phyloP scores from a whole-genome alignment of 2,888 invertebrate species.

The Bellardia pandia region DNA sequence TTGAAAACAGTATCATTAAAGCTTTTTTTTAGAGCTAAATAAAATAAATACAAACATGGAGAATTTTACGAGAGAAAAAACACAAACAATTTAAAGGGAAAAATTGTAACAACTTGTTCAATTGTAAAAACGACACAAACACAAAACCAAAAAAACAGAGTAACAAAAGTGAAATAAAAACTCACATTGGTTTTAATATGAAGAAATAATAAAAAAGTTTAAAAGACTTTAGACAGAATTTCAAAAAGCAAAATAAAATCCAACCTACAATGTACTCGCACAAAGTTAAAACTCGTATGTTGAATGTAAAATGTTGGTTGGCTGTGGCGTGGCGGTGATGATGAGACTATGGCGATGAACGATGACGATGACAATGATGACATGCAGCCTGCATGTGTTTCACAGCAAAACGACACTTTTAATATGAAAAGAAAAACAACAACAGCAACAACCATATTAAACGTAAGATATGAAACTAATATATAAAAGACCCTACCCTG shows the following conservation, averaged over 20 bases:
- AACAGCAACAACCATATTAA: constrained; percentile 22
- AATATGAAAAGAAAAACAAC: constrained; percentile 28
- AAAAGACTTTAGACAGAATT: constrained; percentile 17
- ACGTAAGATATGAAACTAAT: constrained; percentile 62
- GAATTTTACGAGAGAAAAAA: constrained; percentile 29
- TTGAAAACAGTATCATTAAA: constrained; percentile 8
- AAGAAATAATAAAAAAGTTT: constrained; percentile 37
- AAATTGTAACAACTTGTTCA: constrained; percentile 70
- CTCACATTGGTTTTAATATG: constrained; percentile 42
- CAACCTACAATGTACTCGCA: neutral
- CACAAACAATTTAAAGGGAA: constrained; percentile 60
- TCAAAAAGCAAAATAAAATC: neutral
- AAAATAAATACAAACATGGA: constrained; percentile 37
- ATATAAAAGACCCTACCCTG: constrained; percentile 37
- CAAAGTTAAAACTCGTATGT: neutral
- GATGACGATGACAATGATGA: constrained; percentile 66
- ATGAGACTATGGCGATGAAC: constrained; percentile 35
- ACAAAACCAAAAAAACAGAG: neutral
- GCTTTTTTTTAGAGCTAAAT: constrained; percentile 38
- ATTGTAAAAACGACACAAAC: constrained; percentile 35
- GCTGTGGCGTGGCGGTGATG: constrained; percentile 34
- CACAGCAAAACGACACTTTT: constrained; percentile 61
- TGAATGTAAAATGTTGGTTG: constrained; percentile 42
- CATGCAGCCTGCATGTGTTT: constrained; percentile 71
- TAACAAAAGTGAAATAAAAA: constrained; percentile 43